Evolutionary conservation across 1,140 invertebrate genomes (phyloP), one percentile per base, ranked within the genome.

Genomic region (Sitophilus oryzae): DNA sequence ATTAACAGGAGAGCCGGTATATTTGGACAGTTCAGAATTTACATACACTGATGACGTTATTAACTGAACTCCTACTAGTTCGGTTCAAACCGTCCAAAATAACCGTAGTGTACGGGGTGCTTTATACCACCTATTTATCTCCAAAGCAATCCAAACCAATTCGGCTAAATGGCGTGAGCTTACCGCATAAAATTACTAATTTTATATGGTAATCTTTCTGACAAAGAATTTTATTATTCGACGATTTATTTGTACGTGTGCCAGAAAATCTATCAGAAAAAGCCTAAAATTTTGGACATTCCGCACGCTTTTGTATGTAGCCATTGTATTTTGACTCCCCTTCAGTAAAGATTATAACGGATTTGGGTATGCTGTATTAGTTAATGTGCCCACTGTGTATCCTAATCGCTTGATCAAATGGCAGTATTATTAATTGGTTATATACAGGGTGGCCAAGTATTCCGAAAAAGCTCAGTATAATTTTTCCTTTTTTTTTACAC

Each of bases 361-460:
- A 56, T 56, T 56, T 43, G 1, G 40, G 19, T 35, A 22, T 41
- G 35, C 6, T 44, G 37, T 37, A 45, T 55, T 55, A 48, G 52
- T 55, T 35, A 35, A 20, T 35, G 16, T 19, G 10, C 35, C 40
- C 45, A 40, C 41, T 56, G 41, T 25, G n/a, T 8, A 22, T 30
- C 16, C 16, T 50, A 56, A 54, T 54, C 52, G 44, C 47, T 5
- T 9, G 14, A 46, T 18, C 37, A 43, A 49, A 43, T 19, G 11
- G 35, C 25, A 50, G 25, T 50, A 50, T 50, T 56, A 48, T 56
- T 56, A 43, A 56, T 56, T 49, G 42, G 45, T 50, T 55, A 30
- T 34, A n/a, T n/a, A n/a, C n/a, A n/a, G n/a, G n/a, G n/a, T n/a
- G n/a, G n/a, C n/a, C n/a, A n/a, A n/a, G n/a, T n/a, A n/a, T n/a